phyloP scores from a whole-genome alignment of 2,888 invertebrate species.

The Stomorhina lunata region DNA sequence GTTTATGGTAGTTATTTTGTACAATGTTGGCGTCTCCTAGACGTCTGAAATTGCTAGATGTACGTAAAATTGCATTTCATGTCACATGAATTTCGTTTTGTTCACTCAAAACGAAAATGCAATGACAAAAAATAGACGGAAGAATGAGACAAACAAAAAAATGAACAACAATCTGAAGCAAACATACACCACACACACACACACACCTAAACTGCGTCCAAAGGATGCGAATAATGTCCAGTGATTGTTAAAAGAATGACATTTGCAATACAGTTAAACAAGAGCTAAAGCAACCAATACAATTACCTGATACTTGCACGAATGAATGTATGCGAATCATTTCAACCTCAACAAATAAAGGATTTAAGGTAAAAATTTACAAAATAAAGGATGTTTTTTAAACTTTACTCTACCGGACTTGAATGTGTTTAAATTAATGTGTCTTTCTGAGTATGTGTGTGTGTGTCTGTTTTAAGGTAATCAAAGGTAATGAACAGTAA shows the following conservation, averaged over 20 bases:
- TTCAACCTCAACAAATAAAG: background rate
- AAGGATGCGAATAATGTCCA: conserved; percentile 39
- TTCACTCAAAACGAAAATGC: conserved; percentile 19
- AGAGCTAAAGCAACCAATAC: conserved; percentile 7
- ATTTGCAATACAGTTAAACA: conserved; percentile 37
- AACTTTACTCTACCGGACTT: too few species aligned
- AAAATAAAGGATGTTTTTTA: conserved; percentile 24
- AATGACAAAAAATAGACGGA: background rate
- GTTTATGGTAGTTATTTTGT: background rate
- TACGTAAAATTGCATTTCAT: conserved; percentile 53
- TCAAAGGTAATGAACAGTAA: conserved; percentile 51
- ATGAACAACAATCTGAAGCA: conserved; percentile 1
- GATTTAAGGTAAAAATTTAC: conserved; percentile 26
- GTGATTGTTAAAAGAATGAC: conserved; percentile 52
- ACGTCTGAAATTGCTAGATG: conserved; percentile 54
- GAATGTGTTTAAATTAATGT: background rate
- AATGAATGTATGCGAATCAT: background rate
- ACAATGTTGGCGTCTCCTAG: conserved; percentile 50
- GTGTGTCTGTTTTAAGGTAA: conserved; percentile 16
- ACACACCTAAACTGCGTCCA: too few species aligned
- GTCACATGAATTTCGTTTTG: conserved; percentile 54
- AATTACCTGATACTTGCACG: background rate
- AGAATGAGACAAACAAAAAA: background rate
- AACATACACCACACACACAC: background rate
- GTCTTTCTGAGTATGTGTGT: background rate